A percentile compares a stretch with the other conserved stretches of the same genome.
phyloP scores from a whole-genome alignment of 37 sponge, comb jelly and placozoan species.

The Diacarnus erythraeanus region DNA sequence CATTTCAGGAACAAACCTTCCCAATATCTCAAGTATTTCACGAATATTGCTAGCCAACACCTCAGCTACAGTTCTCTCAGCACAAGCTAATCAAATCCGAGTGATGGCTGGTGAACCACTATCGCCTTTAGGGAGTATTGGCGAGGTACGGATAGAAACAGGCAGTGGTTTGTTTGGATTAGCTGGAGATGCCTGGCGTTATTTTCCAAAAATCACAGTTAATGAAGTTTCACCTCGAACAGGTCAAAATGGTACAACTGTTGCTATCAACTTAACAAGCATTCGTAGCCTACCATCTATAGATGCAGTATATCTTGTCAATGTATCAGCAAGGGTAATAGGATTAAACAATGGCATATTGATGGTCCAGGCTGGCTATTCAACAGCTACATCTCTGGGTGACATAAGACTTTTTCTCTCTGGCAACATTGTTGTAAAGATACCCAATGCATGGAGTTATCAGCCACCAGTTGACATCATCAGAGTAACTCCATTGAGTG shows the following conservation, averaged over 20 bases:
- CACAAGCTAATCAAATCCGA: conserved; percentile 7
- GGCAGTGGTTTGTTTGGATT: conserved; percentile 24
- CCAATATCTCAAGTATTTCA: background rate
- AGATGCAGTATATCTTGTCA: conserved; percentile 15
- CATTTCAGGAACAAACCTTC: conserved; percentile 57
- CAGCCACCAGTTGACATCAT: conserved; percentile 4
- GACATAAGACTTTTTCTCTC: conserved; percentile 18
- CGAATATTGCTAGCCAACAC: conserved; percentile 42
- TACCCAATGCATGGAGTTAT: conserved; percentile 40
- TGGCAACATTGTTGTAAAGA: conserved; percentile 5
- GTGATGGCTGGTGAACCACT: conserved; percentile 21
- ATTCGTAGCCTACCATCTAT: background rate
- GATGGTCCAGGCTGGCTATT: conserved; percentile 22
- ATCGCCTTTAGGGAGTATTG: background rate
- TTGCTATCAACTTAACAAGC: conserved; percentile 33
- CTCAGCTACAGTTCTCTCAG: conserved; percentile 5
- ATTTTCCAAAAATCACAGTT: conserved; percentile 28
- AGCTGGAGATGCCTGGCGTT: conserved; percentile 60
- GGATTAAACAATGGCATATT: background rate
- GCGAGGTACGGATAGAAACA: conserved; percentile 26
- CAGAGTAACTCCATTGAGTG: conserved; percentile 1
- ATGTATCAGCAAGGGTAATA: background rate
- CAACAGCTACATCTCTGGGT: background rate
- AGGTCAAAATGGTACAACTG: conserved; percentile 70
- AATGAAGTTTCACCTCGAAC: conserved; percentile 37